Percentiles rank a stretch among this genome's conserved stretches.
phyloP scores from a whole-genome alignment of 2,797 vertebrate genomes.

The Chelidonichthys spinosus region DNA sequence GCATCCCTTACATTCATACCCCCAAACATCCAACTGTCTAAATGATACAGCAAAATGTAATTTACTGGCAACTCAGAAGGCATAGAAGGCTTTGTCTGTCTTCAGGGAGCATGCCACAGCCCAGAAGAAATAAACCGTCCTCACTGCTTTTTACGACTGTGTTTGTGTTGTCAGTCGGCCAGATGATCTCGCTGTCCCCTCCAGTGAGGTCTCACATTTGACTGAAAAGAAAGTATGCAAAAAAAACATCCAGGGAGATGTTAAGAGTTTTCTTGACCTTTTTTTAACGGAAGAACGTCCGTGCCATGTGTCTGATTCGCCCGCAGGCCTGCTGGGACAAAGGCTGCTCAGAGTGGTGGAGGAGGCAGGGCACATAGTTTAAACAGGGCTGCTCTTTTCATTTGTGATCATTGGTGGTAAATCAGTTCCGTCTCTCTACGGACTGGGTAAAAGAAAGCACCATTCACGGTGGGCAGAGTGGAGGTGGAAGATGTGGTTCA shows the following conservation, averaged over 20 bases:
- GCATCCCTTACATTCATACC: constrained; percentile 19
- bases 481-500: constrained; percentile 57
- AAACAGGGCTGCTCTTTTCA: constrained; percentile 69
- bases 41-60: constrained; percentile 39
- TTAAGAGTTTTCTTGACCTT: constrained; percentile 71
- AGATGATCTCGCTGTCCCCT: constrained; percentile 53
- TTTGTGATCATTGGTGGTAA: constrained; percentile 67
- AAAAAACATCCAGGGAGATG: constrained; percentile 45
- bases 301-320: constrained; percentile 39
- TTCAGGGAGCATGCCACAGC: constrained; percentile 60
- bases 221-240: constrained; percentile 45
- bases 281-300: constrained; percentile 34
- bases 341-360: constrained; percentile 53
- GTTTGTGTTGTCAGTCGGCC: constrained; percentile 77
- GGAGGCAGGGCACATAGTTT: constrained; percentile 42
- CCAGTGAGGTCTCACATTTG: constrained; percentile 56
- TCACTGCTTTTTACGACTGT: constrained; percentile 67
- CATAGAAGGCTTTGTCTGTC: constrained; percentile 48
- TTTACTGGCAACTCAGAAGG: constrained; percentile 33
- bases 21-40: constrained; percentile 15
- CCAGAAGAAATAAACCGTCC: constrained; percentile 71
- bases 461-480: constrained; percentile 57
- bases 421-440: constrained; percentile 68
- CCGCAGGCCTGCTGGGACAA: constrained; percentile 46
- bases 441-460: constrained; percentile 62